A percentile compares a stretch with the other conserved stretches of the same genome.
Conservation (phyloP, 2,797 vertebrate genomes). For the Hylomyscus alleni region DNA sequence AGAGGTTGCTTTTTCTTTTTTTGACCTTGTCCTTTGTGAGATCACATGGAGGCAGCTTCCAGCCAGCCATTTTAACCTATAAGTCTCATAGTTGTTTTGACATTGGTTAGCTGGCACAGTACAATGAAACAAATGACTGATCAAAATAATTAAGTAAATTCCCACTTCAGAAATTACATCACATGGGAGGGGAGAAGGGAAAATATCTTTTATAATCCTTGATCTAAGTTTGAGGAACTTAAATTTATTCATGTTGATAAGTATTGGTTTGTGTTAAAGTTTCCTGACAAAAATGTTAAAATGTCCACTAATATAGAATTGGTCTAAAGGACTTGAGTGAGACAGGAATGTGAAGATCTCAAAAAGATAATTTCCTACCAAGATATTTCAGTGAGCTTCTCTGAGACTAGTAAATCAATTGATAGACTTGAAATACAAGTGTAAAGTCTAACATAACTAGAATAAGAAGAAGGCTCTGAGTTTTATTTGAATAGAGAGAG, state of each 20-base stretch:
- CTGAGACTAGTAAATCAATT: not conserved
- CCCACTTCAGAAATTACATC: not conserved
- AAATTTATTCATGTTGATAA: not conserved
- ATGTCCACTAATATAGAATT: not conserved
- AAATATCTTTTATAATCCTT: not conserved
- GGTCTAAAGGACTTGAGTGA: not conserved
- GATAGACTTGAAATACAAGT: not conserved
- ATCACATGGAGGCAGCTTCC: not conserved
- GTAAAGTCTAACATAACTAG: not conserved
- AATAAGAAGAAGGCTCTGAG: not conserved
- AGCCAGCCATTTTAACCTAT: not conserved
- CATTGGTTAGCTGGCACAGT: not conserved
- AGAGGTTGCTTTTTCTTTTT: not conserved
- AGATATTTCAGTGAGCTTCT: not conserved
- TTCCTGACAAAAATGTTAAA: not conserved
- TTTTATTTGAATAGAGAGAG: not conserved
- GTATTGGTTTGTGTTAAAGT: not conserved
- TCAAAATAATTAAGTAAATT: not conserved
- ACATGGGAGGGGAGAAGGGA: not conserved
- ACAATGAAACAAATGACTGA: not conserved
- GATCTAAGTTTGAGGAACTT: not conserved
- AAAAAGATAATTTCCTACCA: not conserved
- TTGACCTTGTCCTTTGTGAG: not conserved
- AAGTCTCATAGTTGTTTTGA: not conserved
- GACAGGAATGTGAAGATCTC: not conserved